Evolutionary conservation across 1,140 invertebrate genomes (phyloP), one percentile per base, ranked within the genome.

Genomic region (Drepana arcuata): DNA sequence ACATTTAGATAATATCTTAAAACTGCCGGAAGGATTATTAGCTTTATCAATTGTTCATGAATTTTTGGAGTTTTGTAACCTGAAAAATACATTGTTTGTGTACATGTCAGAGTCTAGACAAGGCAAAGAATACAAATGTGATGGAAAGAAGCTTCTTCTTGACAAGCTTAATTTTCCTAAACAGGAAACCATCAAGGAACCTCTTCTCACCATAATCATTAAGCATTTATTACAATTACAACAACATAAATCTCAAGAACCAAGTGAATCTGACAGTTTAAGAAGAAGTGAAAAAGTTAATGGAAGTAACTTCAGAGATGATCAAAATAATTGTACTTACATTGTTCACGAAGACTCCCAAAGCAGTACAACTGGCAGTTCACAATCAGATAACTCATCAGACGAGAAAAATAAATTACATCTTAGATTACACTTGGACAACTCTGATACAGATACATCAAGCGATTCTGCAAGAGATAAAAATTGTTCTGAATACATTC

Each of bases 41-140:
- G 66, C 74, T 9, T 48, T 84, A 14, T 67, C 74, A 12, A 51
- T 85, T 16, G 67, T 84, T 34, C 74, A 84, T 32, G 83, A 85
- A 34, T 75, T 85, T 46, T 55, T 85, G 35, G 78, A 85, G 54
- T 84, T 68, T 61, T 83, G 78, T 56, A 74, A 79, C 48, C 55
- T 85, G 9, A 78, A 70, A 48, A 83, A 83, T 42, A 83, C 80
- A n/a, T 65, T 81, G 52, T 81, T 81, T 61, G 77, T 84, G 21
- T 84, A 82, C 60, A 77, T 60, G 46, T 68, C 83, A 10, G 83
- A 84, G 53, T 73, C 74, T n/a, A 64, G 81, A 27, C 80, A 83
- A 66, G 77, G 72, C 5, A 77, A 51, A 23, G 73, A 69, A 29
- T 84, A 82, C 46, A 48, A 50, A 9, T 81, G 78, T 26, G 64